phyloP scores from a whole-genome alignment of 1,140 invertebrate genomes.

The Anthonomus grandis region DNA sequence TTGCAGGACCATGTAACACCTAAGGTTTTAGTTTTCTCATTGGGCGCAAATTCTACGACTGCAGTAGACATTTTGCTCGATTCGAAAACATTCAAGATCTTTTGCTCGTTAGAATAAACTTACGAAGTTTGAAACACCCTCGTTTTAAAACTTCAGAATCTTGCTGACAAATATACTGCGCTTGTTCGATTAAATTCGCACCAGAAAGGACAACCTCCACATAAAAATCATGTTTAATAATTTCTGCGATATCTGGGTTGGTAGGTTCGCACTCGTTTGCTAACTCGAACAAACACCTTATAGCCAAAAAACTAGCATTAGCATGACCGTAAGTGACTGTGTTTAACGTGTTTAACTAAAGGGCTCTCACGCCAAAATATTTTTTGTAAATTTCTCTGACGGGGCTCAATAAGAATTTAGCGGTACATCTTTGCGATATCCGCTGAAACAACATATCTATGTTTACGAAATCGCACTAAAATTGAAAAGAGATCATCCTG shows the following conservation, averaged over 20 bases:
- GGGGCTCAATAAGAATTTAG: conserved; percentile 41
- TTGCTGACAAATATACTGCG: conserved; percentile 20
- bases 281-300: conserved; percentile 34
- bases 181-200: conserved; percentile 31
- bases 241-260: conserved; percentile 34
- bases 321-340: conserved; percentile 43
- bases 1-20: conserved; percentile 42
- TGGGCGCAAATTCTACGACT: no score
- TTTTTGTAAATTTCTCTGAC: conserved; percentile 41
- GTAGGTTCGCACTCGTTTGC: conserved; percentile 33
- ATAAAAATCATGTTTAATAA: conserved; percentile 46
- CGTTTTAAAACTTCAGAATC: conserved; percentile 24
- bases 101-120: conserved; percentile 34
- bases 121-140: conserved; percentile 29
- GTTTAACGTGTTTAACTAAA: conserved; percentile 32
- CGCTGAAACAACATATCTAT: conserved; percentile 31
- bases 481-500: conserved; percentile 41
- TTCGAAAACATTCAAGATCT: conserved; percentile 22
- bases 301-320: conserved; percentile 40
- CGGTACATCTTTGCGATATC: conserved; percentile 52
- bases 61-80: no score
- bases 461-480: conserved; percentile 37
- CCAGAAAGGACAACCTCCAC: conserved; percentile 50
- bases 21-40: conserved; percentile 37
- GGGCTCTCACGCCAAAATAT: conserved; percentile 44